A percentile compares a stretch with the other conserved stretches of the same genome.
Evolutionary conservation across 2,113 vertebrate species (phyloP).

Genomic region (Tychaedon coryphoeus): DNA sequence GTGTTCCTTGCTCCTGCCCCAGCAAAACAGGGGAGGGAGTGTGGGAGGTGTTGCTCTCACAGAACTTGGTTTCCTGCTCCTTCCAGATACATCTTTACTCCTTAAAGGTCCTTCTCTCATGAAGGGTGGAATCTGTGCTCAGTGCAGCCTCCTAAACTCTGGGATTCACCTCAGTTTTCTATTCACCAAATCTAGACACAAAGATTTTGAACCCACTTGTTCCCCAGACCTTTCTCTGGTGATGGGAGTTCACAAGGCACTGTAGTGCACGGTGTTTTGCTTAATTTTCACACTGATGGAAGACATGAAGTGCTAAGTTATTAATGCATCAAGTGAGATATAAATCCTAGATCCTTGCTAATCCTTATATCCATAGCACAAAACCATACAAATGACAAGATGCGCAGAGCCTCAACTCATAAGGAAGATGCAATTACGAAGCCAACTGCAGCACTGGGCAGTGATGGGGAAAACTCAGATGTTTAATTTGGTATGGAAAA

Average conservation of each 20-base stretch:
- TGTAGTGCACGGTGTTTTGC: neutral
- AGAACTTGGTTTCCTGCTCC: neutral
- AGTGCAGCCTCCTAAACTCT: neutral
- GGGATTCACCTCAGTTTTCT: neutral
- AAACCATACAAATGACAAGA: neutral
- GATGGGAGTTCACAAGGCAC: neutral
- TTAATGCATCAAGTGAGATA: neutral
- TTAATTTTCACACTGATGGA: neutral
- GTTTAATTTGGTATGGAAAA: neutral
- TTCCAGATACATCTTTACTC: neutral
- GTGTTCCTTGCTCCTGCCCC: neutral
- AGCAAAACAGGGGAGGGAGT: neutral
- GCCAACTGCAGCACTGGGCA: neutral
- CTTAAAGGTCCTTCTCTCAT: neutral
- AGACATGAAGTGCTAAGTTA: neutral
- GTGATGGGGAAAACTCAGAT: neutral
- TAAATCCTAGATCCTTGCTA: slow-evolving; percentile 17
- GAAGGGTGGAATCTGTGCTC: neutral
- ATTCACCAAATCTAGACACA: neutral
- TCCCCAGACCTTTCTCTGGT: neutral
- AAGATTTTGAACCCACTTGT: neutral
- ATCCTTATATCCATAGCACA: neutral
- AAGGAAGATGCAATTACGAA: neutral
- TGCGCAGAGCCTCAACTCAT: neutral
- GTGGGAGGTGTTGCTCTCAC: neutral